Percentiles rank a stretch among this genome's conserved stretches.
These are phyloP conservation scores for Danio choprae DNA, from an alignment of 2,797 vertebrate species.

Conservation along the genomic window DNA sequence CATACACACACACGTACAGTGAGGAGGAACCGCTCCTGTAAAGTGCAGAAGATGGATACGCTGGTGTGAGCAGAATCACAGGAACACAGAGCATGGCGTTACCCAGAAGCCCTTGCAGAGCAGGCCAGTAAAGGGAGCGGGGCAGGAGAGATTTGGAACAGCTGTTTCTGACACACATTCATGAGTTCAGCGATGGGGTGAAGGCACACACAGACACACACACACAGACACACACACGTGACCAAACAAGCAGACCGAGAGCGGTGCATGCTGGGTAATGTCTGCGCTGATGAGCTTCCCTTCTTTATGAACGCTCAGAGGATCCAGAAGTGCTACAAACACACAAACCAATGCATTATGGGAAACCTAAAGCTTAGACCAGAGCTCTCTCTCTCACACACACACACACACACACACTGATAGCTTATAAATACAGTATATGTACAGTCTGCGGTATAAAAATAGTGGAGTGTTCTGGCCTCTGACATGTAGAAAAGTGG, in stretches of 20 bases:
- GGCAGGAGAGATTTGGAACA: slow-evolving; percentile 17
- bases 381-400: neutral
- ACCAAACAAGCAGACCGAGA: neutral
- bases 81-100: slow-evolving; percentile 19
- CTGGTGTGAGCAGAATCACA: slow-evolving; percentile 47
- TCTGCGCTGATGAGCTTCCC: slow-evolving; percentile 64
- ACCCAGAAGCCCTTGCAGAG: slow-evolving; percentile 56
- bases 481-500: slow-evolving; percentile 68
- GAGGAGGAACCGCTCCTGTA: slow-evolving; percentile 67
- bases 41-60: too few species aligned
- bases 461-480: slow-evolving; percentile 85
- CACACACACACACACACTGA: slow-evolving; percentile 60
- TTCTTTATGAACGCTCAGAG: slow-evolving; percentile 49
- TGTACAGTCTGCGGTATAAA: slow-evolving; percentile 90
- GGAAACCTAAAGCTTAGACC: neutral
- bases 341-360: slow-evolving; percentile 51
- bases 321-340: slow-evolving; percentile 12
- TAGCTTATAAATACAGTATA: slow-evolving; percentile 93
- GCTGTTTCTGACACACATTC: slow-evolving; percentile 2
- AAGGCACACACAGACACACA: slow-evolving; percentile 21
- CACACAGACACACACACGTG: neutral
- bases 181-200: too few species aligned
- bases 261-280: slow-evolving; percentile 8
- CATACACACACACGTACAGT: slow-evolving; percentile 61
- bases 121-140: slow-evolving; percentile 32